Evolutionary conservation across 2,888 invertebrate species (phyloP), one percentile per base, ranked within the genome.

Genomic region (Phyllotreta striolata): DNA sequence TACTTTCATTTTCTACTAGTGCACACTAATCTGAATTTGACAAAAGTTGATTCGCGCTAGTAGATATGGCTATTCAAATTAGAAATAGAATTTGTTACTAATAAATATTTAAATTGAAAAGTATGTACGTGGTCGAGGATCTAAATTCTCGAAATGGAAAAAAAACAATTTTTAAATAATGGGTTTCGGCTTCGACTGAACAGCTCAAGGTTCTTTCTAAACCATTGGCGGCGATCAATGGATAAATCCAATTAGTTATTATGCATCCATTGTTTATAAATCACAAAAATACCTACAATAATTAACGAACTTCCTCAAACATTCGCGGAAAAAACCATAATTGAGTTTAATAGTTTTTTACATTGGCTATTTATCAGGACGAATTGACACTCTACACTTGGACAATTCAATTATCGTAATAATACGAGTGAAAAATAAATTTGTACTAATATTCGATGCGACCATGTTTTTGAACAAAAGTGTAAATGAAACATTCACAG

Each of bases 121-220:
- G 72, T 73, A 73, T 72, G 74, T 73, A 73, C 72, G 74, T 70
- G 70, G 60, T 37, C 54, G 40, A 54, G 43, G 49, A 54, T 69
- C 70, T 69, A 70, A 70, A 73, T 73, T 69, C 70, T 70, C 69
- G 70, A 72, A 73, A 74, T 24, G 24, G 24, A 74, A 73, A 73
- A 71, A 64, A 68, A 62, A 46, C 66, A 69, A 68, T 72, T 69
- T 70, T 70, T 68, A 71, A 69, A 67, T 67, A 67, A 67, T 65
- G 47, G 14, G 35, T 49, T 49, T 68, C 68, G 71, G 73, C 72
- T 72, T 71, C 68, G 69, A 72, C 72, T 71, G 72, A 73, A 72
- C 72, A 65, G 62, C 68, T 74, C 75, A 75, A 75, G 75, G 75
- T 75, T 71, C 73, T 75, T 74, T 75, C 73, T 73, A 73, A 74